Conservation (phyloP, 2,888 invertebrate species). For the Agrotis ipsilon region DNA sequence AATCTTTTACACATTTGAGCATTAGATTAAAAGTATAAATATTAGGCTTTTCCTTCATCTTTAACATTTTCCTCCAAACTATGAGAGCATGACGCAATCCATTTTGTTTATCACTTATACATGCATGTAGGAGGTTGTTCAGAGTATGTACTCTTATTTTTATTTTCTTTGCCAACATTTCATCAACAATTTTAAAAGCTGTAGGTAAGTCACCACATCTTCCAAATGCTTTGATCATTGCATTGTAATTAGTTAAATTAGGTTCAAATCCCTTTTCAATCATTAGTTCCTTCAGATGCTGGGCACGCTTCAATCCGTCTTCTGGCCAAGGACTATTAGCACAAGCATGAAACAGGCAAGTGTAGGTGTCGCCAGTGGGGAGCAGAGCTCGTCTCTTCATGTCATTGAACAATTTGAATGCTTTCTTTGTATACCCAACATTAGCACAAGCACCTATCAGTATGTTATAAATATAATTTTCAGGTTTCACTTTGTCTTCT, state of each 20-base stretch:
- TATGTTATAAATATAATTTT: conserved; percentile 95
- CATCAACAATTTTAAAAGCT: conserved; percentile 96
- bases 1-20: conserved; percentile 95
- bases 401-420: conserved; percentile 95
- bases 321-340: conserved; percentile 94
- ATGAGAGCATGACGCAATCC: conserved; percentile 96
- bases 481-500: conserved; percentile 95
- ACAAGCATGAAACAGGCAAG: conserved; percentile 97
- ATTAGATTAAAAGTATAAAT: conserved; percentile 95
- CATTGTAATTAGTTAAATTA: conserved; percentile 95
- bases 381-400: conserved; percentile 95
- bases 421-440: conserved; percentile 96
- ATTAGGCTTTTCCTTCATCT: conserved; percentile 92
- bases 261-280: conserved; percentile 93
- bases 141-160: conserved; percentile 93
- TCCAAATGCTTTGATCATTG: conserved; percentile 98
- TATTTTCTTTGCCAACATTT: conserved; percentile 93
- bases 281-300: conserved; percentile 93
- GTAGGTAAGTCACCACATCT: conserved; percentile 94
- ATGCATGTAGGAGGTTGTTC: conserved; percentile 96
- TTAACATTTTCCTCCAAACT: conserved; percentile 96
- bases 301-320: conserved; percentile 93
- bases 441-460: conserved; percentile 96
- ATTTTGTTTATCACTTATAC: conserved; percentile 94
- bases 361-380: conserved; percentile 94